A percentile compares a stretch with the other conserved stretches of the same genome.
Evolutionary conservation across 2,797 vertebrate species (phyloP).

Genomic region (Sebastes jordani): DNA sequence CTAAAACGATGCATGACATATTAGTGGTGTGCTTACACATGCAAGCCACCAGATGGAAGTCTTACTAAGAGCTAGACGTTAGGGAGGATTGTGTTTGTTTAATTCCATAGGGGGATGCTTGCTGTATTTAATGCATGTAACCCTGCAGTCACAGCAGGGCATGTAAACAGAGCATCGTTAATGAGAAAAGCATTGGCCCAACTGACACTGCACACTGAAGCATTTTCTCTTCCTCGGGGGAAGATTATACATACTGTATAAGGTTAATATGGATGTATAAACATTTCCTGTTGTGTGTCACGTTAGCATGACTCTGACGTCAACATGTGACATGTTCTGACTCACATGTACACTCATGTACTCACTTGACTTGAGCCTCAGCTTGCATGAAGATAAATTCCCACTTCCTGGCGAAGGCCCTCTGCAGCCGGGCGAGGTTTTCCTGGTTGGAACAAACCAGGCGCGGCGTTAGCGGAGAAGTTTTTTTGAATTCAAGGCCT

Average conservation of each 20-base stretch:
- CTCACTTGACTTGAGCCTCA: conserved; percentile 98
- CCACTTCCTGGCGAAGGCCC: conserved; percentile 96
- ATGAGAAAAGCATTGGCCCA: not conserved
- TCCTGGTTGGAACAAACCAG: conserved; percentile 84
- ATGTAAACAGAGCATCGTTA: conserved; percentile 19
- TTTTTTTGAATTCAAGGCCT: conserved; percentile 30
- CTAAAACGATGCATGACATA: not conserved
- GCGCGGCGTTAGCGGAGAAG: not conserved
- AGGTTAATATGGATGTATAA: conserved; percentile 7
- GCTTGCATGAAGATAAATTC: conserved; percentile 99
- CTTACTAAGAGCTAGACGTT: conserved; percentile 29
- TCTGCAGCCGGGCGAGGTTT: conserved; percentile 94
- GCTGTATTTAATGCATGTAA: conserved; percentile 28
- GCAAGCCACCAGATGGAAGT: conserved; percentile 70
- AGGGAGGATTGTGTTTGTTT: not conserved
- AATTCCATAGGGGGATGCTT: conserved; percentile 15
- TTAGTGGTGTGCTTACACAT: conserved; percentile 35
- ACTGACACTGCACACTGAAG: not conserved
- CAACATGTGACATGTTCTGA: not conserved
- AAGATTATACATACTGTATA: conserved; percentile 20
- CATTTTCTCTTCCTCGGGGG: conserved; percentile 9
- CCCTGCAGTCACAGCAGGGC: conserved; percentile 19
- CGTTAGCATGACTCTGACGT: not conserved
- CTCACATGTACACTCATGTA: conserved; percentile 48
- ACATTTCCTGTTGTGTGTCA: not conserved